Percentiles rank a stretch among this genome's conserved stretches.
Conservation (phyloP, 92 coral and sea anemone genomes). For the Phenganax subtilis region DNA sequence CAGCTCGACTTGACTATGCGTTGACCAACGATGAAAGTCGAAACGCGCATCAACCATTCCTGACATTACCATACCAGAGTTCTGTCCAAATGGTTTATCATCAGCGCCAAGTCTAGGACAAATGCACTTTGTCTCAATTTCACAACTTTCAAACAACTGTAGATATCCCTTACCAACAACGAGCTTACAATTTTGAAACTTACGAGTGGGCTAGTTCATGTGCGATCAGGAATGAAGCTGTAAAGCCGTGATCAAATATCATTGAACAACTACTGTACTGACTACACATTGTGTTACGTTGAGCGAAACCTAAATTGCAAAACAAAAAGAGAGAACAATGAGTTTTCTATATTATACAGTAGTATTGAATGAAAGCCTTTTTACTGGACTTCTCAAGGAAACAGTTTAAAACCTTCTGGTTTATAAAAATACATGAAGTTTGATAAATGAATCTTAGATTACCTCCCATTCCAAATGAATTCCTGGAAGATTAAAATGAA, state of each 20-base stretch:
- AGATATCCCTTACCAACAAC: no score
- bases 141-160: neutral
- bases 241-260: neutral
- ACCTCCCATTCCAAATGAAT: slow-evolving; percentile 12
- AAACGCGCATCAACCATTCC: slow-evolving; percentile 12
- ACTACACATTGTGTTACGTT: neutral
- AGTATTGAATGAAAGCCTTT: no score
- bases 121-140: neutral
- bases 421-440: no score
- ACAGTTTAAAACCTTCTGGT: no score
- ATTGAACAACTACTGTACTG: neutral
- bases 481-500: neutral
- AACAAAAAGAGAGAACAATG: neutral
- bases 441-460: no score
- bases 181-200: neutral
- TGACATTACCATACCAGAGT: slow-evolving; percentile 4
- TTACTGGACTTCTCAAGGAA: no score
- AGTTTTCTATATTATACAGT: no score
- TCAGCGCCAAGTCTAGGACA: neutral
- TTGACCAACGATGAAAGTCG: neutral
- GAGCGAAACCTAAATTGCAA: neutral
- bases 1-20: neutral
- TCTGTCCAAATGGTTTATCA: neutral
- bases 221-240: neutral
- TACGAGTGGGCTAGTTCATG: slow-evolving; percentile 12